Base-by-base conservation (phyloP, 2,888 invertebrate species). In the Gymnosoma rotundatum region DNA sequence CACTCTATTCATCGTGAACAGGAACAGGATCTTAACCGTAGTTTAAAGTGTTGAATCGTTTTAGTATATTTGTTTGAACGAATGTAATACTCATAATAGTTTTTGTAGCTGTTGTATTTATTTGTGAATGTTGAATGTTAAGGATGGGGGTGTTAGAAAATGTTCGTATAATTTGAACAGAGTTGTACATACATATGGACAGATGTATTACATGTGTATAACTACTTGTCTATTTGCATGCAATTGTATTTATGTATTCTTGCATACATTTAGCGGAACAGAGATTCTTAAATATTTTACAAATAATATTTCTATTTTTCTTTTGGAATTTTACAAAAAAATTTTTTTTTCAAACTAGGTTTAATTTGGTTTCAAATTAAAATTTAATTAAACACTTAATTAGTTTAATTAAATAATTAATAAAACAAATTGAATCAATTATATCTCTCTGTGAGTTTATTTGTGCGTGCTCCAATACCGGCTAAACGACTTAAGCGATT, bases 41-140 rank as follows among this genome's bases (percentile, higher is more conserved):
- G 72, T 74, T 73, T 45, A 66, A 81, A 78, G 84, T 84, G 80
- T 78, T 81, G 78, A 80, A 81, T 84, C 78, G 81, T 74, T 73
- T 74, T 64, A 61, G 74, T 60, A 54, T 74, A 21, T 70, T 56
- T 66, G 54, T 52, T 38, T 42, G 12, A 12, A 42, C 38, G 52
- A 38, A 61, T 18, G 21, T 12, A 52, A 21, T 69, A 48, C 25
- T 25, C 4, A 10, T 58, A 70, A 48, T 81, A 38, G 38, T 54
- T 38, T 38, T 38, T 38, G 38, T 38, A 38, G 10, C n/a, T n/a
- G n/a, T 38, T 38, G 12, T 52, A 60, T 61, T 67, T 50, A 42
- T 67, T 67, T n/a, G n/a, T n/a, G n/a, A n/a, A n/a, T n/a, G n/a
- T n/a, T 52, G 16, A n/a, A 21, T 72, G 50, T 54, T 38, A 21